Evolutionary conservation across 2,888 invertebrate genomes (phyloP), one percentile per base, ranked within the genome.

Genomic region (Hirtodrosophila cameraria): DNA sequence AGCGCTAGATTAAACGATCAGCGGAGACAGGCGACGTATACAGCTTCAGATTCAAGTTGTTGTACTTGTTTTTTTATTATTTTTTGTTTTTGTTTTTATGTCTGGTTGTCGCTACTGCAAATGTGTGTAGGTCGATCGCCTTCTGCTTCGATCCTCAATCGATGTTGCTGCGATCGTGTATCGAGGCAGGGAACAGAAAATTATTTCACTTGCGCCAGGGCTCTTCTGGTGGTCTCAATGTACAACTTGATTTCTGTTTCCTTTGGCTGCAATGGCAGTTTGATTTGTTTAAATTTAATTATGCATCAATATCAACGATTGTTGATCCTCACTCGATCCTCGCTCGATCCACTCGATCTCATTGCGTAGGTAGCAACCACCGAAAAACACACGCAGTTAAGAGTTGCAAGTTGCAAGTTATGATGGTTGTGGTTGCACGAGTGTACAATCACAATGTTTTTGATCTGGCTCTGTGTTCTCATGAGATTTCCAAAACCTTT

Each of bases 1-100:
- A 71, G 74, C 71, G 85, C 88, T 87, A 87, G 87, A 87, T 87
- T 87, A 87, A 87, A 87, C 87, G 88, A 87, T 87, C 87, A 87
- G 76, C 79, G 65, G 53, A 75, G 80, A 75, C 78, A 85, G 82
- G 39, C 78, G n/a, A n/a, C n/a, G n/a, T n/a, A n/a, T n/a, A n/a
- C n/a, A 58, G 54, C 64, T 45, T 36, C 59, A 41, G 13, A 23
- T 59, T 41, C 48, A 53, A 54, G 36, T 61, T 62, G 62, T 52
- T 60, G 73, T 80, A 76, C 80, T 78, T 78, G 73, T 65, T 79
- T 25, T 16, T 20, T 15, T 52, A 4, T 4, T 15, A n/a, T 25
- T 23, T 33, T 33, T 16, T 12, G 11, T 15, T 3, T 3, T 2
- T 18, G 12, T 31, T 13, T 2, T 6, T 41, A 15, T 31, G 23